Evolutionary conservation across 2,113 vertebrate genomes (phyloP).

Genomic region (Thamnaconus septentrionalis): DNA sequence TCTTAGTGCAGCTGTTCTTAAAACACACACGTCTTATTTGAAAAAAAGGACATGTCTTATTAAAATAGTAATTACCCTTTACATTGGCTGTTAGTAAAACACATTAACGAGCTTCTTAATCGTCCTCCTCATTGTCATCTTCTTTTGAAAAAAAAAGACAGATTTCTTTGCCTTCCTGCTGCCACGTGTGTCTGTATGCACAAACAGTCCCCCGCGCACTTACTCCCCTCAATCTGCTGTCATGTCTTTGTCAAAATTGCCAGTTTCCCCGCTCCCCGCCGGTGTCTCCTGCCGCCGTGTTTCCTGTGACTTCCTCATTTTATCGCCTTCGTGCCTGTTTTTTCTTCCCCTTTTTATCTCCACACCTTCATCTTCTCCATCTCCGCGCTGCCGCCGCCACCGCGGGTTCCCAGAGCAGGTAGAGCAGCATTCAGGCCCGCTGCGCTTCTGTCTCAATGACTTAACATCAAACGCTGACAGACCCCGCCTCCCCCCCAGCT

Average conservation of each 20-base stretch:
- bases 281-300: slow-evolving; percentile 35
- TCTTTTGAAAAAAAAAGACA: not conserved
- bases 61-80: slow-evolving; percentile 5
- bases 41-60: slow-evolving; percentile 8
- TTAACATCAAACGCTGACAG: slow-evolving; percentile 68
- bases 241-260: slow-evolving; percentile 44
- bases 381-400: slow-evolving; percentile 41
- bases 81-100: no score
- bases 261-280: slow-evolving; percentile 7
- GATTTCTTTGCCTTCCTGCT: not conserved
- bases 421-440: slow-evolving; percentile 56
- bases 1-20: slow-evolving; percentile 7
- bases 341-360: slow-evolving; percentile 35
- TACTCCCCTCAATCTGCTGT: slow-evolving; percentile 28
- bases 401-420: slow-evolving; percentile 54
- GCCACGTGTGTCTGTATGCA: slow-evolving; percentile 12
- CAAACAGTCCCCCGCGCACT: slow-evolving; percentile 12
- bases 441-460: slow-evolving; percentile 63
- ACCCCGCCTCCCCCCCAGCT: not conserved
- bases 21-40: slow-evolving; percentile 22
- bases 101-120: no score
- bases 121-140: no score
- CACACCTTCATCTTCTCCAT: slow-evolving; percentile 56
- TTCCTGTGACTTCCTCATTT: slow-evolving; percentile 50
- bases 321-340: slow-evolving; percentile 46